These are phyloP conservation scores for Pseudochirops cupreus DNA, from an alignment of 2,797 vertebrate genomes.

Conservation along the genomic window DNA sequence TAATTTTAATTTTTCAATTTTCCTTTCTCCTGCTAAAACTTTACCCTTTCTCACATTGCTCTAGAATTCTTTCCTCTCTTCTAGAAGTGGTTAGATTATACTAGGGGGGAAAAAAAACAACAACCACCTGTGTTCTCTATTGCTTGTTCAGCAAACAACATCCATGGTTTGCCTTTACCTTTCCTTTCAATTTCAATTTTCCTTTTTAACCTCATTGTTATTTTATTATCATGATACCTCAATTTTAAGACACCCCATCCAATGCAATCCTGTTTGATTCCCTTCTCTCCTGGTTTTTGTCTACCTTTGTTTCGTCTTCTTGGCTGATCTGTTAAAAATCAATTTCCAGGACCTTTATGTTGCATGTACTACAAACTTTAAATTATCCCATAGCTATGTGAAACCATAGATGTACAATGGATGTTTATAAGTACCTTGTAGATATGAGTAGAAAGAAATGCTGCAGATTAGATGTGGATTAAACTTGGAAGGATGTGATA, in stretches of 20 bases:
- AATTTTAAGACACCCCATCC: background rate
- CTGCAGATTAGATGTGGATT: conserved; percentile 1
- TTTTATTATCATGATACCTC: background rate
- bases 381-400: conserved; percentile 3
- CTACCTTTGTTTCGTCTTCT: background rate
- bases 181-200: conserved; percentile 21
- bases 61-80: background rate
- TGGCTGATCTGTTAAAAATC: conserved; percentile 17
- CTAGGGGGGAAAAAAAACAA: background rate
- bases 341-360: background rate
- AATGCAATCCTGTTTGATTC: background rate
- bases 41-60: background rate
- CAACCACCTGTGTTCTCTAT: background rate
- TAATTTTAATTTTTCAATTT: background rate
- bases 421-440: background rate
- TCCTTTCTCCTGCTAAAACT: background rate
- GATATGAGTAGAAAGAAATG: background rate
- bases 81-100: background rate
- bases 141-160: background rate
- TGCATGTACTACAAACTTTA: conserved; percentile 14
- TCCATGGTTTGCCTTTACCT: background rate
- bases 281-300: background rate
- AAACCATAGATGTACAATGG: conserved; percentile 27
- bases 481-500: background rate
- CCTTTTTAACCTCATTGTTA: background rate